A percentile compares a stretch with the other conserved stretches of the same genome.
phyloP scores from a whole-genome alignment of 2,113 vertebrate genomes.

The Columba livia region DNA sequence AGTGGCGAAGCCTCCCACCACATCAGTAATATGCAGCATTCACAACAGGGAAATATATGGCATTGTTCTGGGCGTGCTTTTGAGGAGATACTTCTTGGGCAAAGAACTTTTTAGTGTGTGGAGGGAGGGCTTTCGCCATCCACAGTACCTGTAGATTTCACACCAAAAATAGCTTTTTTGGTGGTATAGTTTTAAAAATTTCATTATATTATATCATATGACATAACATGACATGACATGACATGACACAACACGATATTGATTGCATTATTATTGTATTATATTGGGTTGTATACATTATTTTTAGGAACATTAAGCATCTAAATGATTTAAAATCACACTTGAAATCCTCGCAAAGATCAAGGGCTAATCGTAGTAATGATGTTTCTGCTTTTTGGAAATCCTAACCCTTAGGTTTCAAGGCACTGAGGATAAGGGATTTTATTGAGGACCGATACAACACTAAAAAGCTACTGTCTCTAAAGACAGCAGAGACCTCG shows the following conservation, averaged over 20 bases:
- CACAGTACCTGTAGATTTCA: background rate
- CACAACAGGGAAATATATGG: accelerated
- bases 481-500: background rate
- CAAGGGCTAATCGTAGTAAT: background rate
- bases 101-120: background rate
- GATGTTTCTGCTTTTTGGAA: background rate
- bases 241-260: background rate
- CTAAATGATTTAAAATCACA: background rate
- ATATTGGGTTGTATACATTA: background rate
- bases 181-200: background rate
- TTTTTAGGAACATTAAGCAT: background rate
- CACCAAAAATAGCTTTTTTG: background rate
- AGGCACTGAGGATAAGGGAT: background rate
- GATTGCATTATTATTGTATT: background rate
- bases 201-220: background rate
- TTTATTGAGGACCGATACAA: background rate
- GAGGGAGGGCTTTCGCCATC: background rate
- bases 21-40: background rate
- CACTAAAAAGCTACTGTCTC: background rate
- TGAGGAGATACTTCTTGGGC: background rate
- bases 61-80: background rate
- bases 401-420: background rate
- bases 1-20: background rate
- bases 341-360: background rate
- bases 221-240: no score